Base-by-base conservation (phyloP, 2,797 vertebrate genomes). In the Bryconaethiops microstoma region DNA sequence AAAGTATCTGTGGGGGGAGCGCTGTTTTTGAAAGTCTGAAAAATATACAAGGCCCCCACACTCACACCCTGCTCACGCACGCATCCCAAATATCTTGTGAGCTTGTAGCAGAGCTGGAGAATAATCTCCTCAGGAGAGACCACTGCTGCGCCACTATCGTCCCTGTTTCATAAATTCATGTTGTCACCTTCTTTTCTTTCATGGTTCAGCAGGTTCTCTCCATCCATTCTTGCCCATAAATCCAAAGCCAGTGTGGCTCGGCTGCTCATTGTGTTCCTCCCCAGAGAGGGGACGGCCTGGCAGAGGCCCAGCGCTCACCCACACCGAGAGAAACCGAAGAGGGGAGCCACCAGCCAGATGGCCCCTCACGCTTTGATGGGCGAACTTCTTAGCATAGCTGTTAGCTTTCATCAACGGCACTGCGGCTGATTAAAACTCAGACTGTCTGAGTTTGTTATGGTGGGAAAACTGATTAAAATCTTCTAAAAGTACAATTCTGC, bases 351-450 rank as follows among this genome's bases (percentile, higher is more conserved):
- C 86, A 90, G 87, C 92, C 91, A 89, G 87, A 92, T 90, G 88
- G 90, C 85, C 84, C 19, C 57, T 87, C 74, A 79, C 54, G 39
- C 85, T 87, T 81, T 85, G 83, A 89, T 87, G 87, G 88, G 85
- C 85, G 90, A 90, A 82, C 88, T 89, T 91, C 89, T 90, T 86
- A 86, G 82, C 83, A 78, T 86, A 85, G 84, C 88, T 89, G 87
- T 84, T 86, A 90, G 89, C 89, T 90, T 90, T 90, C 87, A 87
- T 89, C 87, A 90, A 88, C 89, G 89, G 88, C 87, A 83, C 84
- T 82, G 83, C 85, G 89, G 89, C 87, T 89, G 87, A 92, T 91
- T 87, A 89, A 90, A 88, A 90, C 87, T 68, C 88, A 88, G 84
- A 87, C 87, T 86, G 81, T 85, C 88, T 55, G 64, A 83, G 79